Percentiles rank a stretch among this genome's conserved stretches.
Conservation (phyloP, 1,140 invertebrate species). For the Papilio glaucus region DNA sequence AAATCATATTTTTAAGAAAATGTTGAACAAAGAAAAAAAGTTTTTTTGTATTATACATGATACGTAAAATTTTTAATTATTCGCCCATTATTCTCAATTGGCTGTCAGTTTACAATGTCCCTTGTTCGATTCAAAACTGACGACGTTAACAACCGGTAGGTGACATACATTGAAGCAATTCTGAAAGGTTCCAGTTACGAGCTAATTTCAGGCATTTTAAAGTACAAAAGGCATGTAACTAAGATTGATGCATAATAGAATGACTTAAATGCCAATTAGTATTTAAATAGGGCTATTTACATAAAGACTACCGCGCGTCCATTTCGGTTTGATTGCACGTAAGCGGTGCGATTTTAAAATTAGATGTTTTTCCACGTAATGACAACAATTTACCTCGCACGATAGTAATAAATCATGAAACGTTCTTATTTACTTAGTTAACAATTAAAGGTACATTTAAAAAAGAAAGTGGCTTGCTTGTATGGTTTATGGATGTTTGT, state of each 20-base stretch:
- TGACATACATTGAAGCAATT: background rate
- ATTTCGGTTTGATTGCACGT: conserved; percentile 32
- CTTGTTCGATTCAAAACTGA: too few relatives aligned
- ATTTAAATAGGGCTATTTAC: conserved; percentile 20
- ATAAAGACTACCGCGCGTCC: background rate
- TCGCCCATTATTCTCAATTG: too few relatives aligned
- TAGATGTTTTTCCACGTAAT: conserved; percentile 50
- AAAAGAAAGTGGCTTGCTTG: background rate
- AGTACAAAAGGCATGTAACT: conserved; percentile 3
- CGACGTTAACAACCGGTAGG: too few relatives aligned
- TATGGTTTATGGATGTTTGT: too few relatives aligned
- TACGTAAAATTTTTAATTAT: too few relatives aligned
- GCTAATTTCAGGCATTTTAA: background rate
- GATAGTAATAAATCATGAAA: conserved; percentile 27
- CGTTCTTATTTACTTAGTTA: background rate
- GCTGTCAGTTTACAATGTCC: too few relatives aligned
- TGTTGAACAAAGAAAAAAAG: too few relatives aligned
- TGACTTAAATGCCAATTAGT: conserved; percentile 33
- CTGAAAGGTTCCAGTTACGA: background rate
- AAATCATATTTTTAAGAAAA: too few relatives aligned
- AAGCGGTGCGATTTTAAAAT: conserved; percentile 53
- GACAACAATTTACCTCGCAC: conserved; percentile 44
- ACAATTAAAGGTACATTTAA: background rate
- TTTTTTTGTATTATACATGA: too few relatives aligned
- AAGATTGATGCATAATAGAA: conserved; percentile 11